These are phyloP conservation scores for Propithecus perrieri DNA, from an alignment of 2,797 vertebrate species.

Conservation along the genomic window DNA sequence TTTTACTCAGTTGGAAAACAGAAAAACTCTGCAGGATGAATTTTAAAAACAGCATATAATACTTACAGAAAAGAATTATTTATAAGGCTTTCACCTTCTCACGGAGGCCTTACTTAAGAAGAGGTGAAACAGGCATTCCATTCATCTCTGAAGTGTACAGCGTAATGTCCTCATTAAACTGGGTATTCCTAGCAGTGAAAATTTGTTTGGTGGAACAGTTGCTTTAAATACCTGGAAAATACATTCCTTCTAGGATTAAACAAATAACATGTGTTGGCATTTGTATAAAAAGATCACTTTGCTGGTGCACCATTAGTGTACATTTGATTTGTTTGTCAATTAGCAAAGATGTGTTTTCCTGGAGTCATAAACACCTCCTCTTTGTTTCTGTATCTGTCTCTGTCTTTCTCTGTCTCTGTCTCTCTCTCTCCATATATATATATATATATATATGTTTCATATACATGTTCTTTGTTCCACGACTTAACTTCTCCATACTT, in stretches of 20 bases:
- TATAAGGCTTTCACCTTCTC: conserved; percentile 3
- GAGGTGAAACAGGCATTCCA: neutral
- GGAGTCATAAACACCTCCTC: neutral
- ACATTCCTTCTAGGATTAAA: conserved; percentile 9
- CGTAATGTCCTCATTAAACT: neutral
- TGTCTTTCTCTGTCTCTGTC: neutral
- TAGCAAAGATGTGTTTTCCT: neutral
- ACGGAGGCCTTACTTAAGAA: neutral
- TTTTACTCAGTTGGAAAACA: conserved; percentile 69
- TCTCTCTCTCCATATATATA: neutral
- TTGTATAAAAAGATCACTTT: neutral
- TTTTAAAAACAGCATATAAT: conserved; percentile 67
- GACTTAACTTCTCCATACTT: neutral
- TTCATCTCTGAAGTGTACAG: neutral
- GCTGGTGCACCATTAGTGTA: neutral
- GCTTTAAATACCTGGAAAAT: conserved; percentile 3
- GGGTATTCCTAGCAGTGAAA: conserved; percentile 22
- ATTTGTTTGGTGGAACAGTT: neutral
- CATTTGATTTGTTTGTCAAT: neutral
- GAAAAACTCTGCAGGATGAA: conserved; percentile 70
- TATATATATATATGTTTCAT: neutral
- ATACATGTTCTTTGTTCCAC: neutral
- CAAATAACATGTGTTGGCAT: neutral
- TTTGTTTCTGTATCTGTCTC: neutral
- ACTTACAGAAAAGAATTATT: conserved; percentile 59